Evolutionary conservation across 30 jellyfish, hydroid and myxozoan species (phyloP).

Genomic region (Calvadosia cruxmelitensis): DNA sequence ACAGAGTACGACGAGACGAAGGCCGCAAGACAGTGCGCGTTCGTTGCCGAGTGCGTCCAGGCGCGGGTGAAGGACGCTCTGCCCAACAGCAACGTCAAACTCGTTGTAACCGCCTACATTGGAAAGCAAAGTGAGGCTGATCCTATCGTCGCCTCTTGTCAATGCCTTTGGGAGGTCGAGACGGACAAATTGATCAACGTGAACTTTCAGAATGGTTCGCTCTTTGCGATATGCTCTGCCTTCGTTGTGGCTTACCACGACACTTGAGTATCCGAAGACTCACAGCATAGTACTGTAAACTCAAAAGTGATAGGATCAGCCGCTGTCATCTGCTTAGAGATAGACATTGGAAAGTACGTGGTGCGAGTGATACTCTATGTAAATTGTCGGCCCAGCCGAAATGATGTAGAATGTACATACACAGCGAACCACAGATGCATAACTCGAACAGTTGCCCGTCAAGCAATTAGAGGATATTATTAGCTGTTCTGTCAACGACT

Average conservation of each 20-base stretch:
- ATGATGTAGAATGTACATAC: too few species aligned
- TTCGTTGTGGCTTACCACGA: constrained; percentile 57
- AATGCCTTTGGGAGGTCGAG: constrained; percentile 68
- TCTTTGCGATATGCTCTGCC: constrained; percentile 53
- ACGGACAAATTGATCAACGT: constrained; percentile 50
- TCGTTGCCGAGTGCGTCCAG: constrained; percentile 48
- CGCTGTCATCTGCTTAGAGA: too few species aligned
- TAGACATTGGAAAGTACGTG: too few species aligned
- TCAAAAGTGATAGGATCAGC: too few species aligned
- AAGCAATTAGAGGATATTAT: too few species aligned
- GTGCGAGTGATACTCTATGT: too few species aligned
- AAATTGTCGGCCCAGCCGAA: too few species aligned
- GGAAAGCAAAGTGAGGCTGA: constrained; percentile 59
- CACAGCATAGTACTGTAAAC: too few species aligned
- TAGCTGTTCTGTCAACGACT: too few species aligned
- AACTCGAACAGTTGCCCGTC: too few species aligned
- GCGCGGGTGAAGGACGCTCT: constrained; percentile 25
- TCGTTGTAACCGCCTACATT: constrained; percentile 45
- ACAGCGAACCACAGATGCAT: too few species aligned
- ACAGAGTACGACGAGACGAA: constrained; percentile 24
- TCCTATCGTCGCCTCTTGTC: constrained; percentile 38
- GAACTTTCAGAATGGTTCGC: constrained; percentile 46
- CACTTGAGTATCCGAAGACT: too few species aligned
- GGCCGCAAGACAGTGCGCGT: constrained; percentile 44
- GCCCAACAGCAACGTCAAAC: constrained; percentile 22